phyloP scores from a whole-genome alignment of 2,797 vertebrate species.

The Gephyroberyx darwinii region DNA sequence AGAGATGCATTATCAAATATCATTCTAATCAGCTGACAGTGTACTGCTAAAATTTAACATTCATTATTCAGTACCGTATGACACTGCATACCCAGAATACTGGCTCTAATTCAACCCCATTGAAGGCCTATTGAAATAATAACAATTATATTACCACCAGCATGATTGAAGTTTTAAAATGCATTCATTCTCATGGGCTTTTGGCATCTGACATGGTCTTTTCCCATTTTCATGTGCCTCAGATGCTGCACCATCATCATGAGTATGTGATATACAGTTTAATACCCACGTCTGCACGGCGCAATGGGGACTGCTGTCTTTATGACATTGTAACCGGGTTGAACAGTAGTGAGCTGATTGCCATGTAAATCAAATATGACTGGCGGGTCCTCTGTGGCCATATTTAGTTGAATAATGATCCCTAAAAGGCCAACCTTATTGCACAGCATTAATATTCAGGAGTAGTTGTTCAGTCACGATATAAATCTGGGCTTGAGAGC shows the following conservation, averaged over 20 bases:
- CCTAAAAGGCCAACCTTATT: conserved; percentile 34
- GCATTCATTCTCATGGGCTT: not conserved
- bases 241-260: conserved; percentile 10
- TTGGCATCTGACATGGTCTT: not conserved
- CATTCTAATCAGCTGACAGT: too few species aligned
- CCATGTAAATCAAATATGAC: conserved; percentile 42
- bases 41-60: not conserved
- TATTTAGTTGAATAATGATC: conserved; percentile 41
- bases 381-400: conserved; percentile 13
- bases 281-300: conserved; percentile 33
- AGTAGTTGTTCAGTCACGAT: conserved; percentile 9
- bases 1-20: too few species aligned
- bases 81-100: not conserved
- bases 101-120: too few species aligned
- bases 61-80: not conserved
- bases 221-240: not conserved
- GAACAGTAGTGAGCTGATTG: conserved; percentile 35
- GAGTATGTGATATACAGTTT: conserved; percentile 22
- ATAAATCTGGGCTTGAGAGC: conserved; percentile 18
- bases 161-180: too few species aligned
- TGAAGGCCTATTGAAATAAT: too few species aligned
- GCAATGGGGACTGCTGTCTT: conserved; percentile 37
- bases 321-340: conserved; percentile 13
- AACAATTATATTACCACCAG: too few species aligned
- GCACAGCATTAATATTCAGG: conserved; percentile 24